phyloP scores from a whole-genome alignment of 2,888 invertebrate species.

The Acronicta alni region DNA sequence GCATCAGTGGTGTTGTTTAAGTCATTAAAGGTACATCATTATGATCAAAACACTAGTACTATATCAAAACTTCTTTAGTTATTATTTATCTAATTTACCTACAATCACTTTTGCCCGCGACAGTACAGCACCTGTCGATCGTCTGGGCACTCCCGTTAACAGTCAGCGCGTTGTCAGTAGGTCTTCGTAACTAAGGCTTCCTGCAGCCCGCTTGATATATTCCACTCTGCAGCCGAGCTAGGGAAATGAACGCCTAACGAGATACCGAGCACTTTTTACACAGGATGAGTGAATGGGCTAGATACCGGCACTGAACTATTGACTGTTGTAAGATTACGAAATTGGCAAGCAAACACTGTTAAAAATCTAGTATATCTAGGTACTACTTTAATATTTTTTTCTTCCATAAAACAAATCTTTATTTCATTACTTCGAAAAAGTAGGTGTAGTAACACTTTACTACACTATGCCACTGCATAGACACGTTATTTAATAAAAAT shows the following conservation, averaged over 20 bases:
- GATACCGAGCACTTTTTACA: constrained; percentile 54
- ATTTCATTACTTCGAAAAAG: too few relatives aligned
- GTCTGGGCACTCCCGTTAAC: constrained; percentile 69
- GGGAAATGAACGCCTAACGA: constrained; percentile 69
- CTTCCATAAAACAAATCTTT: too few relatives aligned
- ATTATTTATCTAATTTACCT: constrained; percentile 3
- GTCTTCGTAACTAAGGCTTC: constrained; percentile 73
- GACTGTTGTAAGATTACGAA: constrained; percentile 1
- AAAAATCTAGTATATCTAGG: too few relatives aligned
- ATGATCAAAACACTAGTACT: too few relatives aligned
- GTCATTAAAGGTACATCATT: too few relatives aligned
- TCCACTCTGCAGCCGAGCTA: constrained; percentile 59
- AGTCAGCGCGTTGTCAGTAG: constrained; percentile 70
- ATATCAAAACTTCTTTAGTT: not conserved
- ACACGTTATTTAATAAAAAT: too few relatives aligned
- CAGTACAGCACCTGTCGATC: constrained; percentile 70
- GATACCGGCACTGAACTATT: constrained; percentile 3
- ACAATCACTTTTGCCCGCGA: constrained; percentile 34
- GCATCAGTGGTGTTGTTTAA: too few relatives aligned
- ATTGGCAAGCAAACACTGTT: not conserved
- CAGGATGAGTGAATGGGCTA: constrained; percentile 48
- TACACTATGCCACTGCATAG: too few relatives aligned
- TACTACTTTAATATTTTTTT: too few relatives aligned
- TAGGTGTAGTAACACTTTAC: too few relatives aligned
- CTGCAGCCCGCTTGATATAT: constrained; percentile 69